Base-by-base conservation (phyloP, 2,888 invertebrate genomes). In the Erynnis tages region DNA sequence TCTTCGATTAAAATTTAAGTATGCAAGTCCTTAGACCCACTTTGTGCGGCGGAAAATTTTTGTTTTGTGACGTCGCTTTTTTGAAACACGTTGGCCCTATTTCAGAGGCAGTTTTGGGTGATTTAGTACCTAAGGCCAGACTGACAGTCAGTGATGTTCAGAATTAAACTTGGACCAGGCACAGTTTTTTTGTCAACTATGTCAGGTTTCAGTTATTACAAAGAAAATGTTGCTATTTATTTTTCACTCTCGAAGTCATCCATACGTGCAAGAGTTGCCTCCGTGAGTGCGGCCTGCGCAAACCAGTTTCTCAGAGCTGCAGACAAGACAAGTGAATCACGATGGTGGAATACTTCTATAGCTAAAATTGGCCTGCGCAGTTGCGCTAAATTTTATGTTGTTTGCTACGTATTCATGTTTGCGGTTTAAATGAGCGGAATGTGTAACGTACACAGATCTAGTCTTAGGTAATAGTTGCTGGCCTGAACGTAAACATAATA, bases 311-410 rank as follows among this genome's bases (percentile, higher is more conserved):
- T 43, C 50, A 50, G 49, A 49, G 11, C 23, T 49, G 21, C 40
- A 32, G 49, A 48, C 41, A n/a, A 25, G 50, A 50, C 43, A 50
- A 50, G 43, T 49, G 49, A 49, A 49, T 49, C 41, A 49, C 25
- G 41, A 17, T 34, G 49, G 49, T 41, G 34, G 19, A 49, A 41
- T 34, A 35, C 41, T 34, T 8, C 32, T 49, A 34, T 27, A 41
- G 27, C 30, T 38, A 48, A 49, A 40, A 13, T 35, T 21, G 35
- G 14, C 19, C 14, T 43, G 29, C 29, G 25, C 34, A 40, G 40
- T 40, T 43, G 29, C 29, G 25, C 34, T 48, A 48, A 48, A 48
- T 40, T 27, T 49, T 19, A 10, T 16, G 45, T 45, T 45, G 2
- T 45, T 50, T 25, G 49, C 8, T 43, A 43, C 40, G 13, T 23